These are phyloP conservation scores for Lampris incognitus DNA, from an alignment of 2,113 vertebrate species.

Conservation along the genomic window DNA sequence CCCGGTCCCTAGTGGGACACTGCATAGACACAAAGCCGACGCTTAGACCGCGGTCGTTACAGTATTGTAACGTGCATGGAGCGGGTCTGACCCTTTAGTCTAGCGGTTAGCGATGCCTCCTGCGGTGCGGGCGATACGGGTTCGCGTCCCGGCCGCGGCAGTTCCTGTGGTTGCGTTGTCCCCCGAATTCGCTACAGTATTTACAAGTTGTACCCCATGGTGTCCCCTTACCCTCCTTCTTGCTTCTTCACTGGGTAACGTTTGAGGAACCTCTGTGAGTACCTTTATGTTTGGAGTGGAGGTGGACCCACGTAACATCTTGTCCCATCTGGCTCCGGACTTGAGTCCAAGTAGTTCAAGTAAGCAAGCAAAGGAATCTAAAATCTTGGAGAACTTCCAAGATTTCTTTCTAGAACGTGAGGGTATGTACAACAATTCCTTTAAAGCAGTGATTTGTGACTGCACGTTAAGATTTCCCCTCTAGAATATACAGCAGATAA, in stretches of 20 bases:
- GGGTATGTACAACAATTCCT: not conserved
- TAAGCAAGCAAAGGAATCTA: not conserved
- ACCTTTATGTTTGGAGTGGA: not conserved
- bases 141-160: no score
- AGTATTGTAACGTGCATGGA: no score
- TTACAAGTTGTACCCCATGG: not conserved
- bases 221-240: not conserved
- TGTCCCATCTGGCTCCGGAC: constrained; percentile 2
- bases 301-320: constrained; percentile 12
- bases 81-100: no score
- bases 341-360: not conserved
- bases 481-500: not conserved
- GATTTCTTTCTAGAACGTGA: no score
- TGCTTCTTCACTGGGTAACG: not conserved
- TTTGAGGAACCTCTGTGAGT: not conserved
- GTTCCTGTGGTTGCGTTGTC: no score
- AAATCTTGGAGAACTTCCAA: not conserved
- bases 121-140: no score
- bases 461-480: no score
- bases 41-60: no score
- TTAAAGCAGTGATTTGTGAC: not conserved
- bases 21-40: no score
- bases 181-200: no score
- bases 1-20: no score
- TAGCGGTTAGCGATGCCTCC: no score